Base-by-base conservation (phyloP, 92 coral and sea anemone genomes). In the Ricordea florida region DNA sequence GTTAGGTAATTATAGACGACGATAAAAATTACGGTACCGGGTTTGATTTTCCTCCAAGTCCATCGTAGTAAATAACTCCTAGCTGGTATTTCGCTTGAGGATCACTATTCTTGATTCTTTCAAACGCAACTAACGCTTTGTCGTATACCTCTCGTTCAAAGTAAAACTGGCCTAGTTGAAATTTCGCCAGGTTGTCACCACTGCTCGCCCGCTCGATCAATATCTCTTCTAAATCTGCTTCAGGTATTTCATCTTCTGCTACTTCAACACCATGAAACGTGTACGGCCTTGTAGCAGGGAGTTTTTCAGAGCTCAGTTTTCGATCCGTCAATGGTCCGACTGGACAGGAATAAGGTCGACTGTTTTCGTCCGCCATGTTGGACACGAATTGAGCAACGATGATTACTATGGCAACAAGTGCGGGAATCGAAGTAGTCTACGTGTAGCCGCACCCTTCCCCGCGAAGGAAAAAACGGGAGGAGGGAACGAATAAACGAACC, bases 101-200 rank as follows among this genome's bases (percentile, higher is more conserved):
- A 73, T 94, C 97, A 17, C 87, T 86, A 52, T 52, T 80, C 69
- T 88, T 89, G 52, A 94, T 83, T 79, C 94, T 93, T 51, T 92
- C 93, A 53, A 92, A 94, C 23, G 93, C 77, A 34, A 87, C 77
- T 40, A 94, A 66, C 21, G 98, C 98, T 62, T 94, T 94, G 36
- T 94, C 97, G 66, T 61, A 92, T 29, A 94, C 86, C 52, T 92
- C 83, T 48, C 98, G 91, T 44, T 92, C 98, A 65, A 94, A 94
- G 65, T 92, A 94, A 48, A 94, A 94, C 79, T 94, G 98, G 65
- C 98, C 98, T 13, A 96, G 91, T 70, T 96, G 99, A 73, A 96
- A 96, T 47, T 86, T 96, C 7, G 99, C 90, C 0, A 86, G 87
- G 9, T 56, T 52, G 40, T 93, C 96, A 41, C 93, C 93, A 28